A percentile compares a stretch with the other conserved stretches of the same genome.
Evolutionary conservation across 2,888 invertebrate species (phyloP).

Genomic region (Lydus trimaculatus): DNA sequence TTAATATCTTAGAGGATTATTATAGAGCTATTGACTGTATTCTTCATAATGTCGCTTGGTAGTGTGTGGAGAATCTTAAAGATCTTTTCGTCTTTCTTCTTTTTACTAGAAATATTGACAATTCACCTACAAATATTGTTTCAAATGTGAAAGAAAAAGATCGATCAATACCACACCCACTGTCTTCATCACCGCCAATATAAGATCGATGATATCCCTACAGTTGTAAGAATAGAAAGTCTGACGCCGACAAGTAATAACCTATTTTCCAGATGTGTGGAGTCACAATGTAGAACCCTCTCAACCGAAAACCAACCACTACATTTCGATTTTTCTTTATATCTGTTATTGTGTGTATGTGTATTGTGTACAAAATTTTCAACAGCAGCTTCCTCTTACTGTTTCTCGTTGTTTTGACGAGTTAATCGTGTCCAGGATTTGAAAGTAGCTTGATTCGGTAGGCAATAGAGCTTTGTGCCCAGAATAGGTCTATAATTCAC

Average conservation of each 20-base stretch:
- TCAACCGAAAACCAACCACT: constrained; percentile 20
- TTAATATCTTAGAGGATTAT: constrained; percentile 38
- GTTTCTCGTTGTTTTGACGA: constrained; percentile 35
- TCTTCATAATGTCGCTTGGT: constrained; percentile 29
- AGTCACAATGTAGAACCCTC: constrained; percentile 29
- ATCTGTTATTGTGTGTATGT: constrained; percentile 4
- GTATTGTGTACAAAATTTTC: constrained; percentile 12
- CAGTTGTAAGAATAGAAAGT: constrained; percentile 33
- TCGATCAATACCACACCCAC: not conserved
- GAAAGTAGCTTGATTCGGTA: constrained; percentile 11
- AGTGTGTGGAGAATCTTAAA: constrained; percentile 27
- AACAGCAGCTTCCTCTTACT: constrained; percentile 4
- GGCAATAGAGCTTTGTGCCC: not conserved
- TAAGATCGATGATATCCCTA: constrained; percentile 42
- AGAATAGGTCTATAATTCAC: constrained; percentile 33
- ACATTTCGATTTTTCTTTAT: constrained; percentile 19
- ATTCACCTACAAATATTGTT: constrained; percentile 26
- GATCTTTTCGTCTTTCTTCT: not conserved
- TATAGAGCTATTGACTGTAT: constrained; percentile 37
- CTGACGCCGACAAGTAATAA: constrained; percentile 48
- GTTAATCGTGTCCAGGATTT: constrained; percentile 38
- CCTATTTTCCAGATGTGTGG: constrained; percentile 45
- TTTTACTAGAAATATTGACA: constrained; percentile 24
- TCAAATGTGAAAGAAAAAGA: not conserved
- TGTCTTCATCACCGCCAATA: constrained; percentile 14